Conservation (phyloP, 2,888 invertebrate genomes). For the Uloborus plumipes region DNA sequence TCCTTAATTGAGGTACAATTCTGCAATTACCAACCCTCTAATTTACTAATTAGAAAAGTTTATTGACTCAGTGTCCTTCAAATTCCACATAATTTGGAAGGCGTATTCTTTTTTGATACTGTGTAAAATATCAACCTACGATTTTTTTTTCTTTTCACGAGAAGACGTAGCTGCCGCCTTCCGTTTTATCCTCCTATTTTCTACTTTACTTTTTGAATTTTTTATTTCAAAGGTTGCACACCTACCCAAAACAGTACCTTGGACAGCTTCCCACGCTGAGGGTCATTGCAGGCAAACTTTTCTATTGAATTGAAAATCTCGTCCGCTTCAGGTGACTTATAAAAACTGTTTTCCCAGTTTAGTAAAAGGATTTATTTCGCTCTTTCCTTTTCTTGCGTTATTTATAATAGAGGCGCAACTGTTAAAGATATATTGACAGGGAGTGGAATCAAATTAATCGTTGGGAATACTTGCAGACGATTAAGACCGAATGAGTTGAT, state of each 20-base stretch:
- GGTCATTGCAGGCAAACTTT: too few relatives aligned
- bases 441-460: too few relatives aligned
- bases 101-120: conserved; percentile 37
- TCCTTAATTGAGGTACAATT: background rate
- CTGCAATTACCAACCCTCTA: conserved; percentile 13
- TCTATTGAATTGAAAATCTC: too few relatives aligned
- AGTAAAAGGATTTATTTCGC: too few relatives aligned
- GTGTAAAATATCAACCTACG: conserved; percentile 37
- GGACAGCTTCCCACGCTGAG: conserved; percentile 43
- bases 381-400: too few relatives aligned
- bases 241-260: conserved; percentile 39
- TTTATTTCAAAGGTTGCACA: background rate
- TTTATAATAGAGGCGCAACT: too few relatives aligned
- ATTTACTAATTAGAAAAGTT: conserved; percentile 36
- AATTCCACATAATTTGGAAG: conserved; percentile 21
- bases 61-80: conserved; percentile 50
- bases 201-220: too few relatives aligned
- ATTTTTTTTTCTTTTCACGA: background rate
- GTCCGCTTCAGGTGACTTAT: too few relatives aligned
- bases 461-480: too few relatives aligned
- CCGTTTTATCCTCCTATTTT: background rate
- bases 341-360: too few relatives aligned
- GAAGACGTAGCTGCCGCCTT: conserved; percentile 20
- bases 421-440: too few relatives aligned
- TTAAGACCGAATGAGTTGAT: too few relatives aligned